Percentiles rank a stretch among this genome's conserved stretches.
phyloP scores from a whole-genome alignment of 2,113 vertebrate genomes.

The Hystrix brachyura region DNA sequence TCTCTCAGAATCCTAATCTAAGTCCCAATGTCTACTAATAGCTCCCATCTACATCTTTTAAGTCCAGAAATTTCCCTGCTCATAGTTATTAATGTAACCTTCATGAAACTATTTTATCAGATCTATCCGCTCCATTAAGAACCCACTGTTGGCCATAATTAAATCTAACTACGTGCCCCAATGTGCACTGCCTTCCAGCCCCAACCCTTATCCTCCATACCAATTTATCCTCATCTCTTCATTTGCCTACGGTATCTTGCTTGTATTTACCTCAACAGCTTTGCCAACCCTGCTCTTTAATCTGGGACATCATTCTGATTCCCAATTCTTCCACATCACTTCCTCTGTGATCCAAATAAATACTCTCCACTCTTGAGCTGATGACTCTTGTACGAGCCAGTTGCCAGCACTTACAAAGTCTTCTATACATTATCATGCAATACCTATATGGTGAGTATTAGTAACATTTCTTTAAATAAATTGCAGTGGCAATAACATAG shows the following conservation, averaged over 20 bases:
- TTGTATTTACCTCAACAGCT: not conserved
- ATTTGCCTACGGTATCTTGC: not conserved
- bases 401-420: not conserved
- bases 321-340: not conserved
- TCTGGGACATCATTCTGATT: not conserved
- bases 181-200: not conserved
- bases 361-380: not conserved
- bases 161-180: not conserved
- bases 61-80: not conserved
- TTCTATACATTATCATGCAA: not conserved
- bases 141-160: not conserved
- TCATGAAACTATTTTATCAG: not conserved
- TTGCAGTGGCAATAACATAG: not conserved
- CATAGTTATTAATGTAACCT: not conserved
- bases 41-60: not conserved
- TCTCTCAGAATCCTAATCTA: not conserved
- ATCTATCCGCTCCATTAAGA: not conserved
- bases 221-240: not conserved
- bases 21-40: not conserved
- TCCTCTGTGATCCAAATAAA: not conserved
- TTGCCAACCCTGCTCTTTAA: not conserved
- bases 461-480: slow-evolving; percentile 21
- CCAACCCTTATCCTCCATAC: too few species aligned
- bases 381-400: not conserved
- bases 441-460: not conserved